Base-by-base conservation (phyloP, 30 jellyfish, hydroid and myxozoan genomes). In the Kudoa iwatai region DNA sequence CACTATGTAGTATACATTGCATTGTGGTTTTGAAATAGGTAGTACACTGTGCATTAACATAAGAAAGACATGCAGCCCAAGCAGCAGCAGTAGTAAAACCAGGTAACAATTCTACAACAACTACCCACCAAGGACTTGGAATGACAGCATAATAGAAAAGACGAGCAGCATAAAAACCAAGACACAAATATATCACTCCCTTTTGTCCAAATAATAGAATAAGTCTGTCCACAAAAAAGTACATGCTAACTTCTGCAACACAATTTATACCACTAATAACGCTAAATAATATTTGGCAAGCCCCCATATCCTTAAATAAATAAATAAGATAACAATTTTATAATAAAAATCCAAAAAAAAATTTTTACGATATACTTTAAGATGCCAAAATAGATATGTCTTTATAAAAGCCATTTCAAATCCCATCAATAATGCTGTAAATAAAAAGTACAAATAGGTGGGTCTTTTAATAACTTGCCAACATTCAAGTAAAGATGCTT, bases 51-150 rank as follows among this genome's bases (percentile, higher is more conserved):
- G 55, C 30, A 46, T 86, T 74, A 31, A 74, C 94, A 56, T 71
- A 71, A 21, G 87, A 58, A 9, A 71, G 43, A 47, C 87, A 71
- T 3, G 93, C 84, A 19, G 93, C 93, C 93, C 93, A 71, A 0
- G 64, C 93, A 11, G 93, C 93, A 1, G 93, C 93, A 9, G 93
- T 60, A 9, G 93, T 71, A 30, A 71, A 59, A 9, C 93, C 93
- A 2, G 93, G 87, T 45, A 71, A 40, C 1, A 71, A 60, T 47
- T 71, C 93, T 0, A 71, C 93, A 10, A 62, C 93, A 28, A 71
- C 31, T 25, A 71, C 93, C 66, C 54, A 20, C 93, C 93, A 71
- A 25, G 93, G 63, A 55, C 60, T 45, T 22, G 93, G 93, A 39
- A 71, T 55, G 40, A 71, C 77, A 9, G 93, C 50, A 47, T 71